Conservation (phyloP, 2,888 invertebrate genomes). For the Meliscaeva auricollis region DNA sequence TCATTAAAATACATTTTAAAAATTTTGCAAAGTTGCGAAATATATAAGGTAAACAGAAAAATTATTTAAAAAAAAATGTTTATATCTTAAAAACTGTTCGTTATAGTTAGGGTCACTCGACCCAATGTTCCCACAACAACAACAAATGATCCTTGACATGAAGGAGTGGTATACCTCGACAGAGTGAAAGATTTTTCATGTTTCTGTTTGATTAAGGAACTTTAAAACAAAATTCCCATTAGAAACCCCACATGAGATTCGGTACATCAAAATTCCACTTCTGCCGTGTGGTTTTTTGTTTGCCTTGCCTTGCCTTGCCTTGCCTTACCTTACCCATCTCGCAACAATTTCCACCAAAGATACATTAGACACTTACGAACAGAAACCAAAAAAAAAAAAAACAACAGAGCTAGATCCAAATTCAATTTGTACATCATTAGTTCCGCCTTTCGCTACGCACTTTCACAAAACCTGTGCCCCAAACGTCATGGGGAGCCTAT, state of each 20-base stretch:
- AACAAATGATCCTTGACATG: conserved; percentile 35
- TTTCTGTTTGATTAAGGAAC: conserved; percentile 3
- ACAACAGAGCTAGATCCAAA: conserved; percentile 66
- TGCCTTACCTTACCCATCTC: conserved; percentile 43
- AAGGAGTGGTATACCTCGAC: conserved; percentile 8
- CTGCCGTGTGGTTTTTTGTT: conserved; percentile 20
- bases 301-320: conserved; percentile 22
- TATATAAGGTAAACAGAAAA: too few species aligned
- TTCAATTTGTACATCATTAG: conserved; percentile 74
- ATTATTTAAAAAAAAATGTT: too few species aligned
- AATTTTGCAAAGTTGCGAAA: too few species aligned
- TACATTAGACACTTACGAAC: conserved; percentile 21
- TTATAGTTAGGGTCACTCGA: too few species aligned
- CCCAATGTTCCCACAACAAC: conserved; percentile 1
- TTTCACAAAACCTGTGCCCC: conserved; percentile 73
- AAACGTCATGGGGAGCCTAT: conserved; percentile 61
- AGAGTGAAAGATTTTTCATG: conserved; percentile 45
- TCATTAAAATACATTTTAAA: too few species aligned
- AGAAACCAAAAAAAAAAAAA: conserved; percentile 25
- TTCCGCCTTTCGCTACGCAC: conserved; percentile 76
- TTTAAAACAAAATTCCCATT: conserved; percentile 36
- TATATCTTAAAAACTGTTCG: too few species aligned
- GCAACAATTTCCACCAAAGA: conserved; percentile 8
- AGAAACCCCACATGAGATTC: conserved; percentile 42
- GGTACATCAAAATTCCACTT: conserved; percentile 56